Base-by-base conservation (phyloP, 1,140 invertebrate genomes). In the Caenorhabditis tropicalis region DNA sequence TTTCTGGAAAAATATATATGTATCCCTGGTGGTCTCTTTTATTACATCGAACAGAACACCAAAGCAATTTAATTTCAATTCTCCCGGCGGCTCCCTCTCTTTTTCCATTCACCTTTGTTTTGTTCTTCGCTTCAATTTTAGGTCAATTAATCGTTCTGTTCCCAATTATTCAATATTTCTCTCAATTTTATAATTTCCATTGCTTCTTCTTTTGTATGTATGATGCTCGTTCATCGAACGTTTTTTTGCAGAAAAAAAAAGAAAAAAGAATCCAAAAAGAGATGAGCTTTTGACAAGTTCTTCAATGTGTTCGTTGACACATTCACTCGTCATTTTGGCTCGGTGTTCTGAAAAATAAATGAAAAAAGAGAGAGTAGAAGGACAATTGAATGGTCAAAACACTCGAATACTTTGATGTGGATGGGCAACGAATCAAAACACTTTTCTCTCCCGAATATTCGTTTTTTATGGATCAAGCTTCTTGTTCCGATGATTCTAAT, bases 231-330 rank as follows among this genome's bases (percentile, higher is more conserved):
- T 6, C n/a, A 16, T 9, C 19, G 21, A 19, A 27, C 53, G 53
- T 56, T 9, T 0, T 51, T 21, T 56, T 43, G 36, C 29, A 21
- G 36, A 74, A 74, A 74, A 74, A 24, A 74, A 6, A 43, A 43
- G 12, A 43, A 43, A 43, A 43, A 43, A 12, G 39, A 43, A 43
- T 43, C 39, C 39, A 43, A 43, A 31, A 74, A 74, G 24, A 19
- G 10, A 27, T 33, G 19, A 24, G n/a, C 15, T 46, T 21, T 21
- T 74, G 65, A 43, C 65, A 74, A 74, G 65, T 43, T 74, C 36
- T 65, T 56, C 12, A 27, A 65, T 74, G 36, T 31, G 65, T 74
- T 74, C n/a, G 65, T 31, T 74, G 65, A 74, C 33, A 74, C 65
- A 74, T 74, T 74, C 65, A 74, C 27, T 9, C 36, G 33, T 74